Conservation (phyloP, 2,113 vertebrate genomes). For the Pitta sordida region DNA sequence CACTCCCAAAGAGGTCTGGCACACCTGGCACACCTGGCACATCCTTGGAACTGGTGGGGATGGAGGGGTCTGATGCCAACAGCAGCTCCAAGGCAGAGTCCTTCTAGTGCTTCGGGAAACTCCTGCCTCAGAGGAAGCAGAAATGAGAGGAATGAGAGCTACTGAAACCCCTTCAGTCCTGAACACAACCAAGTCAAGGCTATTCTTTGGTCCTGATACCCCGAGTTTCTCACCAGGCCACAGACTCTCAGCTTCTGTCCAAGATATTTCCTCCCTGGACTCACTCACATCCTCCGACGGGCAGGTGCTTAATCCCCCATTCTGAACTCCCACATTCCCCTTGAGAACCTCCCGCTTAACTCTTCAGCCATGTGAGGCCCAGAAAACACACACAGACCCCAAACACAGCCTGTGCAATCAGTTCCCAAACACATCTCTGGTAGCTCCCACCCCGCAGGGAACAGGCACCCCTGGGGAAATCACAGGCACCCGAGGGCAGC, state of each 20-base stretch:
- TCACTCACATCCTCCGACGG: background rate
- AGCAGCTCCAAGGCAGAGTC: background rate
- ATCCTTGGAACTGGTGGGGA: background rate
- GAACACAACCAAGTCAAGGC: background rate
- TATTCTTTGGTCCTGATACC: background rate
- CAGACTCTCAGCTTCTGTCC: background rate
- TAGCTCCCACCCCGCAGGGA: background rate
- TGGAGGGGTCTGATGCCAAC: background rate
- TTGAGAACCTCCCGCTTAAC: background rate
- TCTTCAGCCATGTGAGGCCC: background rate
- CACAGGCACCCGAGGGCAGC: background rate
- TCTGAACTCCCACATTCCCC: background rate
- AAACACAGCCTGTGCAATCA: background rate
- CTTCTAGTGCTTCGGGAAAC: background rate
- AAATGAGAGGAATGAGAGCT: background rate
- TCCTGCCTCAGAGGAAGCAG: background rate
- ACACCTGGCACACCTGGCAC: background rate
- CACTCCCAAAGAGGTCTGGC: background rate
- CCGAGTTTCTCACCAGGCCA: background rate
- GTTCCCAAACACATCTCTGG: background rate
- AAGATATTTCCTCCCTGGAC: background rate
- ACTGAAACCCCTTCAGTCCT: background rate
- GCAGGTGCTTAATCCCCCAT: background rate
- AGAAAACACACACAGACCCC: background rate
- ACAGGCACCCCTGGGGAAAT: background rate